A percentile compares a stretch with the other conserved stretches of the same genome.
phyloP scores from a whole-genome alignment of 1,140 invertebrate species.

The Plutomurus gul region DNA sequence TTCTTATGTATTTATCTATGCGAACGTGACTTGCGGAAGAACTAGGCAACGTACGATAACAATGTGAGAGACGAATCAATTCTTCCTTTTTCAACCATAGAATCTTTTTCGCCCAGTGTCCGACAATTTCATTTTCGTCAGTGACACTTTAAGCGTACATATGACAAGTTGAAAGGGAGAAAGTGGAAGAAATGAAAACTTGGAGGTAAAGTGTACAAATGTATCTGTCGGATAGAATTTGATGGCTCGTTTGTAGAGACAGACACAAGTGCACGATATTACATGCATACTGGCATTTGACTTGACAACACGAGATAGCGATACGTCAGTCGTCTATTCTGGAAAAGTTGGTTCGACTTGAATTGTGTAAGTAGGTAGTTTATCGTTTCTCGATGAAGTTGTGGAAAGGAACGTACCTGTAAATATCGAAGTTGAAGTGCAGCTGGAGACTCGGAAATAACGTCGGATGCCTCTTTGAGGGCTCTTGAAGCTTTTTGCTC shows the following conservation, averaged over 20 bases:
- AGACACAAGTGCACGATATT: background rate
- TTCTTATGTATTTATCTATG: too few relatives aligned
- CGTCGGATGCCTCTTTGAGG: conserved; percentile 62
- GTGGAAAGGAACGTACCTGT: conserved; percentile 58
- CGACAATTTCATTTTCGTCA: background rate
- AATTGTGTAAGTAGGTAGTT: background rate
- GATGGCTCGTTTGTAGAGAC: background rate
- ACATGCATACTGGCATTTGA: background rate
- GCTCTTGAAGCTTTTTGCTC: conserved; percentile 62
- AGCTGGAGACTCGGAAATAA: conserved; percentile 57
- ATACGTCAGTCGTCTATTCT: background rate
- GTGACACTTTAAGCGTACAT: background rate
- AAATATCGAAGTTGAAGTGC: conserved; percentile 62
- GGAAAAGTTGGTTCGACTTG: background rate
- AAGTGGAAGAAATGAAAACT: background rate
- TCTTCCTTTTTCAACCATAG: too few relatives aligned
- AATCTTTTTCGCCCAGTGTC: background rate
- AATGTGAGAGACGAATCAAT: too few relatives aligned
- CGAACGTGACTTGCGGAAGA: too few relatives aligned
- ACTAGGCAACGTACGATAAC: too few relatives aligned
- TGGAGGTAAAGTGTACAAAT: background rate
- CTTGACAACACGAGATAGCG: background rate
- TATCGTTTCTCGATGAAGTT: conserved; percentile 8
- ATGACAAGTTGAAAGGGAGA: too few relatives aligned
- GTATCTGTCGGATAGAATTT: background rate